A percentile compares a stretch with the other conserved stretches of the same genome.
Conservation (phyloP, 2,113 vertebrate species). For the Garra rufa region DNA sequence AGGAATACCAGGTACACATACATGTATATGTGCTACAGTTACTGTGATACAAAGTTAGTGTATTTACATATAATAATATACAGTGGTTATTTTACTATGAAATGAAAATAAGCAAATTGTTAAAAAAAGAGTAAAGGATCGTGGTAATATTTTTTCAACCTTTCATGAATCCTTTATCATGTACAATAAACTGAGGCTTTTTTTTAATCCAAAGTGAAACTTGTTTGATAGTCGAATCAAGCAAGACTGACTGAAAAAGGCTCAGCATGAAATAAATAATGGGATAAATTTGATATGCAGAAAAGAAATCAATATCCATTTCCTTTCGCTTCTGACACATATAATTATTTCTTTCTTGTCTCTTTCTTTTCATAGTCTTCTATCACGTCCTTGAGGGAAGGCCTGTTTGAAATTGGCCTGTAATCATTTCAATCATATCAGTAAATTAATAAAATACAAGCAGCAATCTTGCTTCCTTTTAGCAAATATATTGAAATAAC, state of each 20-base stretch:
- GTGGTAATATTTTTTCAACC: not conserved
- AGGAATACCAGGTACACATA: too few species aligned
- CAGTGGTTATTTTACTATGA: not conserved
- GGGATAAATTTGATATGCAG: slow-evolving; percentile 55
- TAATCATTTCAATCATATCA: slow-evolving; percentile 62
- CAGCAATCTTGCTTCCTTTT: slow-evolving; percentile 52
- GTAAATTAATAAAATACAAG: slow-evolving; percentile 58
- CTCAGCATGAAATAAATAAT: slow-evolving; percentile 42
- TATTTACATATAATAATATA: not conserved
- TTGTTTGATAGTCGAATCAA: slow-evolving; percentile 49
- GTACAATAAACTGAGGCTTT: not conserved
- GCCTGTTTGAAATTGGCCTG: slow-evolving; percentile 47
- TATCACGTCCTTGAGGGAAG: slow-evolving; percentile 43
- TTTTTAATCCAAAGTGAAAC: slow-evolving; percentile 30
- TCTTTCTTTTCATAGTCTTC: slow-evolving; percentile 44
- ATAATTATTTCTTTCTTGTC: slow-evolving; percentile 48
- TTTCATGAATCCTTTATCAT: not conserved
- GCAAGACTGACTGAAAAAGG: slow-evolving; percentile 38
- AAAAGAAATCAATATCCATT: slow-evolving; percentile 57
- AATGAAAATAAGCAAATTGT: not conserved
- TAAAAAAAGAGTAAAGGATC: not conserved
- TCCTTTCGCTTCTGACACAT: slow-evolving; percentile 46
- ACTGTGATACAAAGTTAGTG: too few species aligned
- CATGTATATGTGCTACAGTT: too few species aligned
- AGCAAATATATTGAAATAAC: slow-evolving; percentile 60